Evolutionary conservation across 2,888 invertebrate genomes (phyloP), one percentile per base, ranked within the genome.

Genomic region (Lamellibrachia satsuma): DNA sequence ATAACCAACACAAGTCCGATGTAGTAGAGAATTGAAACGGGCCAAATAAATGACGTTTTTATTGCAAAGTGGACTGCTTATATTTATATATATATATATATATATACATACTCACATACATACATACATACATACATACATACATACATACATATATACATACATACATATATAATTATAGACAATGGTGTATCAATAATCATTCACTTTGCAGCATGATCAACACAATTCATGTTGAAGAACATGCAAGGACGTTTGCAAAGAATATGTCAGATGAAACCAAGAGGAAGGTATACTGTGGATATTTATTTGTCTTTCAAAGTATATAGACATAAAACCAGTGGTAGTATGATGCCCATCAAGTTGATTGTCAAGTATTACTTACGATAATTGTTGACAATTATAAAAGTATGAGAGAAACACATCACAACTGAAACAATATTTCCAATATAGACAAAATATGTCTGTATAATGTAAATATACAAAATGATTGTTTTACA

Each of bases 201-300:
- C 27, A 15, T 39, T 92, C 22, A 75, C 60, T 92, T 39, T 75
- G 52, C 52, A 55, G 55, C 4, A 75, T 75, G 90, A 11, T 98
- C 22, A 97, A 97, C 94, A 98, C 98, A 8, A 97, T 98, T 91
- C 98, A 98, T 96, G 98, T 98, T 94, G 97, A 97, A 95, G 98
- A 98, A 95, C 98, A 98, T 96, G 97, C 98, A 0, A 97, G 97
- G 93, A 98, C 98, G 96, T 97, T 97, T 95, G 97, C 98, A 0
- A 98, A 98, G 93, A 98, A 98, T 95, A 97, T 98, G 95, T 98
- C 98, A 92, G 98, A 98, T 0, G 98, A 98, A n/a, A 98, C 98
- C 9, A 97, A 98, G 94, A 97, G 98, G 94, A 98, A 98, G 95
- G 96, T 96, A 75, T 75, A 15, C 39, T 39, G 39, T 39, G 39